Conservation (phyloP, 2,113 vertebrate species). For the Stictonetta naevosa region DNA sequence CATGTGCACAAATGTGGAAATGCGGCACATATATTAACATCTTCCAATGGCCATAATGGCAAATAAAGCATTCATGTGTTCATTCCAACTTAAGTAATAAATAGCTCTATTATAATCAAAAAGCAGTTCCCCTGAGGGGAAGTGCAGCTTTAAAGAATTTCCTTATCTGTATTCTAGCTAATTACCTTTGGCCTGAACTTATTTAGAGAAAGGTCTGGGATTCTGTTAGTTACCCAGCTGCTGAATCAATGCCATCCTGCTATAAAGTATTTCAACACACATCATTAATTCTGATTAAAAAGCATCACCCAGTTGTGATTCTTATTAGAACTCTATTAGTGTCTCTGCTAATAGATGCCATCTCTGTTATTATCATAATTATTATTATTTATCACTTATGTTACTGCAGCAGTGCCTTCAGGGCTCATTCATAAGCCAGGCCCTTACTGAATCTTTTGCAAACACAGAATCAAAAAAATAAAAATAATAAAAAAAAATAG, state of each 20-base stretch:
- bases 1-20: background rate
- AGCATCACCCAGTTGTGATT: conserved; percentile 54
- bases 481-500: too few relatives aligned
- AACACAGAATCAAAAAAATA: conserved; percentile 16
- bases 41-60: background rate
- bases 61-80: background rate
- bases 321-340: conserved; percentile 54
- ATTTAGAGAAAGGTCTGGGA: background rate
- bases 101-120: background rate
- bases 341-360: conserved; percentile 53
- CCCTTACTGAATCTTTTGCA: conserved; percentile 6
- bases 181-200: background rate
- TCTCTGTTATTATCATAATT: conserved; percentile 57
- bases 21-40: fast-evolving
- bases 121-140: background rate
- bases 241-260: background rate
- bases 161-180: background rate
- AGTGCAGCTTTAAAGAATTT: background rate
- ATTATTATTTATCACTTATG: conserved; percentile 64
- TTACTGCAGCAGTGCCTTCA: conserved; percentile 20
- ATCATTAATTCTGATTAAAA: conserved; percentile 57
- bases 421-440: conserved; percentile 44
- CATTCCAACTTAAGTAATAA: background rate
- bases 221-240: background rate
- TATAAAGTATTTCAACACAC: conserved; percentile 18